Conservation (phyloP, 2,113 vertebrate species). For the Pimephales promelas region DNA sequence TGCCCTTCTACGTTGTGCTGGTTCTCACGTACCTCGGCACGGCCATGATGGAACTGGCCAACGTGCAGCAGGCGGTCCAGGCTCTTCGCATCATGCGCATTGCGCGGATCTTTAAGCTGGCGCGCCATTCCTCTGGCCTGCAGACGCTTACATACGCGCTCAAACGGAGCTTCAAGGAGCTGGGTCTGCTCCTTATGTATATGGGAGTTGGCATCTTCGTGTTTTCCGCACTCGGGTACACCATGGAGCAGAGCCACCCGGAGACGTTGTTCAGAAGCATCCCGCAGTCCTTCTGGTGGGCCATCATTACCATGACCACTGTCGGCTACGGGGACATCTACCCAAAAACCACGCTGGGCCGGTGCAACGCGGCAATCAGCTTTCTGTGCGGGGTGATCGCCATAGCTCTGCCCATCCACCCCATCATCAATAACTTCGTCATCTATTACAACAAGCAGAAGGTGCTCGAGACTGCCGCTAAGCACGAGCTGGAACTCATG, state of each 20-base stretch:
- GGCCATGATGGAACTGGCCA: constrained; percentile 89
- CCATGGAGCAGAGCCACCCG: constrained; percentile 94
- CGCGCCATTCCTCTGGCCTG: constrained; percentile 91
- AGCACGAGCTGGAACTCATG: constrained; percentile 94
- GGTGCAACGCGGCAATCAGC: constrained; percentile 94
- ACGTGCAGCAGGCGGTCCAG: constrained; percentile 93
- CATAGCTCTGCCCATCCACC: constrained; percentile 94
- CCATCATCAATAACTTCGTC: constrained; percentile 98
- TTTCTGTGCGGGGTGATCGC: constrained; percentile 96
- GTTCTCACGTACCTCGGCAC: constrained; percentile 88
- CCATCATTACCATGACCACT: constrained; percentile 98
- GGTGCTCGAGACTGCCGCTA: constrained; percentile 92
- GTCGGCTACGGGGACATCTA: too few relatives aligned
- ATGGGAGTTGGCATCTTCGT: constrained; percentile 96
- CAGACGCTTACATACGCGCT: constrained; percentile 95
- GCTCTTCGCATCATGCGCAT: constrained; percentile 93
- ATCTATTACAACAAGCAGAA: constrained; percentile 95
- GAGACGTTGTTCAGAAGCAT: constrained; percentile 98
- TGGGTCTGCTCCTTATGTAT: constrained; percentile 95
- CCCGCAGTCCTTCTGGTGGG: constrained; percentile 98
- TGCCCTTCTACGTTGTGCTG: constrained; percentile 93
- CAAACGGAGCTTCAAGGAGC: constrained; percentile 92
- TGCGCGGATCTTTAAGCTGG: constrained; percentile 93
- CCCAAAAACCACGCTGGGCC: constrained; percentile 95
- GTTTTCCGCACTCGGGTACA: constrained; percentile 94